Conservation (phyloP, 1,140 invertebrate genomes). For the Nasonia longicornis region DNA sequence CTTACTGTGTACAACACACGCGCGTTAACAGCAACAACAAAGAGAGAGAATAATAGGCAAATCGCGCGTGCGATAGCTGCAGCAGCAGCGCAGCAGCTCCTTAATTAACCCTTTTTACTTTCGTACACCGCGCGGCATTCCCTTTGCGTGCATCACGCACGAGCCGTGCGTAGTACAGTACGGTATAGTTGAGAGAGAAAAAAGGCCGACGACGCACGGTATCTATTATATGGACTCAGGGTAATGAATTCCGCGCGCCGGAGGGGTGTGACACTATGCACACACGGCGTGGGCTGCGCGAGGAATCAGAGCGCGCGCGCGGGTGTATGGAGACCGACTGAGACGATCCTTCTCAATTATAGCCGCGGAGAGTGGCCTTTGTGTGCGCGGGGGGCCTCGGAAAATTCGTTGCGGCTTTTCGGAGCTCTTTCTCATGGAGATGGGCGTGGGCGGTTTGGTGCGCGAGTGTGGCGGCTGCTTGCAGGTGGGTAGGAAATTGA, state of each 20-base stretch:
- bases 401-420: background rate
- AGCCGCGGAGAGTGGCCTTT: background rate
- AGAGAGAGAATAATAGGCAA: constrained; percentile 12
- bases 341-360: constrained; percentile 3
- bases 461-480: background rate
- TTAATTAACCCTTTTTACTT: constrained; percentile 28
- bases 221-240: constrained; percentile 22
- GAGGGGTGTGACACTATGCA: constrained; percentile 27
- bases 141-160: background rate
- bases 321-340: no score
- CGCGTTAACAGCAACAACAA: background rate
- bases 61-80: background rate
- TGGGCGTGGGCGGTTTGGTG: background rate
- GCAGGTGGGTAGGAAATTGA: background rate
- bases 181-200: background rate
- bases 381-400: background rate
- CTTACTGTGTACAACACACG: background rate
- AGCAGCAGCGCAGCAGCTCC: background rate
- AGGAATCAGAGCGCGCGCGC: background rate
- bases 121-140: background rate
- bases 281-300: background rate
- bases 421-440: no score
- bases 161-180: background rate
- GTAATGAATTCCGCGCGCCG: constrained; percentile 25
- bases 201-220: background rate